Base-by-base conservation (phyloP, 2,113 vertebrate species). In the Platichthys stellatus region DNA sequence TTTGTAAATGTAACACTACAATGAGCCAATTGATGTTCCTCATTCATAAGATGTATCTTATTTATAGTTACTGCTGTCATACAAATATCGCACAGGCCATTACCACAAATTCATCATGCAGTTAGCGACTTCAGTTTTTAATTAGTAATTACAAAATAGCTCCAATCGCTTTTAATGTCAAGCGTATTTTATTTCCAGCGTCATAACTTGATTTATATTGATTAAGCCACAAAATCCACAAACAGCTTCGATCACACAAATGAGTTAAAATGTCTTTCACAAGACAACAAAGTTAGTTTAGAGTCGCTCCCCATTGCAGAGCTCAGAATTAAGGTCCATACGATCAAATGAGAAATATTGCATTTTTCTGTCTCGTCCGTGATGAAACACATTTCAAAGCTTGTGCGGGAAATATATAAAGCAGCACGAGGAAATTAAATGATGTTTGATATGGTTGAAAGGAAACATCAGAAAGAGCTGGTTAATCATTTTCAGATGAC, bases 401-500 rank as follows among this genome's bases (percentile, higher is more conserved):
- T 74, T 8, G 69, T 54, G 56, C 71, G 75, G 79, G 62, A 69
- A 81, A 83, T 67, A 85, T 73, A 85, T 81, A 80, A 77, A 74
- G 69, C 69, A 56, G 69, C 24, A 76, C 59, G 58, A 85, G 87
- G 87, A 90, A 90, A 89, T 90, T 49, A 91, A 90, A 83, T 74
- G 80, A 87, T 88, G 88, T 76, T 76, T 84, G 88, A 90, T 87
- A 86, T 23, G 72, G 69, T 76, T 86, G 82, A 85, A 82, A 83
- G 81, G 63, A 84, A 86, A 90, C 76, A 85, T 84, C 72, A 81
- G 66, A 85, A 81, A 71, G 64, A 86, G 77, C 78, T 79, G 64
- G 79, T 86, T 90, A 89, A 90, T 90, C 86, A 87, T 81, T 83
- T 91, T 89, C 75, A 89, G 83, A 86, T 81, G 86, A 88, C 84